Conservation (phyloP, 2,113 vertebrate genomes). For the Phylloscopus trochilus region DNA sequence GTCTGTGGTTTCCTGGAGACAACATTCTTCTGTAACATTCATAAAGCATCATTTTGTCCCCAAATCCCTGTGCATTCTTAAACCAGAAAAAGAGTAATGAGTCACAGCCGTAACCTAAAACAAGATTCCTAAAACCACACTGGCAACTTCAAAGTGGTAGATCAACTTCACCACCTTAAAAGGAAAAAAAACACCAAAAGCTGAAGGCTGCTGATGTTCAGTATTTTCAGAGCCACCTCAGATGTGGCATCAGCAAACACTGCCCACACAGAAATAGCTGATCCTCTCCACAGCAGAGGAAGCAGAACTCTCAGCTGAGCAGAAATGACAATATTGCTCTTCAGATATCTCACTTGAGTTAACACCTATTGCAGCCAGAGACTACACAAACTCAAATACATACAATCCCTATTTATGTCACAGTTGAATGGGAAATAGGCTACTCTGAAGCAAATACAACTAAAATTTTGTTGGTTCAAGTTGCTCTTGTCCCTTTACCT, state of each 20-base stretch:
- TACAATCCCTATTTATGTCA: neutral
- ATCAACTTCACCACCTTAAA: conserved; percentile 7
- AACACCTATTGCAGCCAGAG: neutral
- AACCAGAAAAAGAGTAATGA: neutral
- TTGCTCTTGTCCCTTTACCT: neutral
- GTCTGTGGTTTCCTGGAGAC: neutral
- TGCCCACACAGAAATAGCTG: neutral
- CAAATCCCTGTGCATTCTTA: neutral
- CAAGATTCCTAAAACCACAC: neutral
- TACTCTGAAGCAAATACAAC: neutral
- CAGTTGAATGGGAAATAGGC: neutral
- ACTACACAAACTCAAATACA: neutral
- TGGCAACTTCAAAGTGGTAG: neutral
- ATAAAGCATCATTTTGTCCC: neutral
- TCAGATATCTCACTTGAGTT: neutral
- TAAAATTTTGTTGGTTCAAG: neutral
- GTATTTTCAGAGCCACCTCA: conserved; percentile 2
- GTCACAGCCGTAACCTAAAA: neutral
- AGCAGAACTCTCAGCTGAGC: neutral
- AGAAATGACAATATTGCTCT: neutral
- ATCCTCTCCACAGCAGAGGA: neutral
- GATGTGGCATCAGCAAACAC: neutral
- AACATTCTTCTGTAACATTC: neutral
- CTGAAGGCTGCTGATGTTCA: neutral
- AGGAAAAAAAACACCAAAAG: neutral